These are phyloP conservation scores for Danaus chrysippus DNA, from an alignment of 2,888 invertebrate species.

Conservation along the genomic window DNA sequence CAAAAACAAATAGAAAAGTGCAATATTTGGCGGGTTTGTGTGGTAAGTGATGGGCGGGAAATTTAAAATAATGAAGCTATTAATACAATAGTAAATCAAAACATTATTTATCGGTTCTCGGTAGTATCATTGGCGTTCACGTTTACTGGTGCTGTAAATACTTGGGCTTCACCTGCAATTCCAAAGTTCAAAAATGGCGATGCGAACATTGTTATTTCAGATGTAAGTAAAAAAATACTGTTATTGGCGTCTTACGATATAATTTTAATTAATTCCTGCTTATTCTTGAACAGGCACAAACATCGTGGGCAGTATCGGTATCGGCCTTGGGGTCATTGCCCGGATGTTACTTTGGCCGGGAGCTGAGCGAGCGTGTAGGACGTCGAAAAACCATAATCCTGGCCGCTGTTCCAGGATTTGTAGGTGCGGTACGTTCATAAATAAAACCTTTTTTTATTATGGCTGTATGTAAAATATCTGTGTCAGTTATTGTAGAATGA, in stretches of 20 bases:
- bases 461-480: neutral
- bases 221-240: slow-evolving; percentile 50
- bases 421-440: slow-evolving; percentile 73
- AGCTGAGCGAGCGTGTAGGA: slow-evolving; percentile 77
- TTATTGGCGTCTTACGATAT: neutral
- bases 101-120: slow-evolving; percentile 26
- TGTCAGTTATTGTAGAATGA: neutral
- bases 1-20: slow-evolving; percentile 48
- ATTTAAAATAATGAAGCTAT: slow-evolving; percentile 22
- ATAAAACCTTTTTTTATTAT: neutral
- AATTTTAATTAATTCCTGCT: neutral
- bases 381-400: slow-evolving; percentile 74
- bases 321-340: slow-evolving; percentile 76
- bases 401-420: slow-evolving; percentile 70
- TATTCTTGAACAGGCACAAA: slow-evolving; percentile 53
- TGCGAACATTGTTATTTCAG: slow-evolving; percentile 57
- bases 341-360: slow-evolving; percentile 77
- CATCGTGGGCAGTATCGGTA: slow-evolving; percentile 79
- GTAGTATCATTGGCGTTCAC: slow-evolving; percentile 67
- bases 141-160: slow-evolving; percentile 68
- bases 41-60: slow-evolving; percentile 56
- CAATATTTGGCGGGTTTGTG: slow-evolving; percentile 71
- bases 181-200: slow-evolving; percentile 70
- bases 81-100: slow-evolving; percentile 20
- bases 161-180: slow-evolving; percentile 79